A percentile compares a stretch with the other conserved stretches of the same genome.
These are phyloP conservation scores for Stenodera caucasica DNA, from an alignment of 2,888 invertebrate genomes.

Conservation along the genomic window DNA sequence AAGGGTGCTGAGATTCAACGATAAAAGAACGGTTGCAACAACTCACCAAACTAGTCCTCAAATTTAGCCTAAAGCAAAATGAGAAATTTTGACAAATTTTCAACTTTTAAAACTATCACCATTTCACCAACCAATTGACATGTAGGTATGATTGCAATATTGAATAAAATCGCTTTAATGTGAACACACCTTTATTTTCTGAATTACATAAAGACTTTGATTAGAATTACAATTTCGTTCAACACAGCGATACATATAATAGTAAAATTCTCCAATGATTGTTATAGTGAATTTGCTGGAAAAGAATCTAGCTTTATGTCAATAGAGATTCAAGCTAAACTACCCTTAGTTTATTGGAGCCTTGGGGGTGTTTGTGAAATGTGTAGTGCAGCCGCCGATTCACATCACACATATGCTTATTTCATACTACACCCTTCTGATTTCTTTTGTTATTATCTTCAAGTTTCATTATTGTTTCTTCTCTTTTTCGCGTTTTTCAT, in stretches of 20 bases:
- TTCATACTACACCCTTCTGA: no score
- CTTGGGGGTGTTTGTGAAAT: conserved; percentile 45
- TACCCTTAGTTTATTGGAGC: conserved; percentile 36
- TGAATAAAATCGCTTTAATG: no score
- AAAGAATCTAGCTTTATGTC: no score
- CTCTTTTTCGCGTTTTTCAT: conserved; percentile 38
- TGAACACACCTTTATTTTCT: no score
- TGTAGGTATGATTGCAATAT: no score
- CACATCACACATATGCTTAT: conserved; percentile 44
- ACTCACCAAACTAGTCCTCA: neutral
- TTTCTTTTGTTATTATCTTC: conserved; percentile 27
- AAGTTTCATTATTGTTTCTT: conserved; percentile 36
- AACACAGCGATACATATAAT: no score
- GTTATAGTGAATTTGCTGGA: no score
- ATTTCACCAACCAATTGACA: no score
- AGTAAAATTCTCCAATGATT: no score
- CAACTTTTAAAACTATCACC: no score
- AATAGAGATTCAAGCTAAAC: conserved; percentile 8
- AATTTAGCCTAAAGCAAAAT: neutral
- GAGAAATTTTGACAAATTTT: neutral
- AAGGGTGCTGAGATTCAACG: neutral
- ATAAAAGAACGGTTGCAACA: conserved; percentile 4
- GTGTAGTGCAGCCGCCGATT: conserved; percentile 49
- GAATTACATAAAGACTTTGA: no score
- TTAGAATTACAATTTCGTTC: no score